Conservation (phyloP, 2,113 vertebrate genomes). For the Aptenodytes forsteri region DNA sequence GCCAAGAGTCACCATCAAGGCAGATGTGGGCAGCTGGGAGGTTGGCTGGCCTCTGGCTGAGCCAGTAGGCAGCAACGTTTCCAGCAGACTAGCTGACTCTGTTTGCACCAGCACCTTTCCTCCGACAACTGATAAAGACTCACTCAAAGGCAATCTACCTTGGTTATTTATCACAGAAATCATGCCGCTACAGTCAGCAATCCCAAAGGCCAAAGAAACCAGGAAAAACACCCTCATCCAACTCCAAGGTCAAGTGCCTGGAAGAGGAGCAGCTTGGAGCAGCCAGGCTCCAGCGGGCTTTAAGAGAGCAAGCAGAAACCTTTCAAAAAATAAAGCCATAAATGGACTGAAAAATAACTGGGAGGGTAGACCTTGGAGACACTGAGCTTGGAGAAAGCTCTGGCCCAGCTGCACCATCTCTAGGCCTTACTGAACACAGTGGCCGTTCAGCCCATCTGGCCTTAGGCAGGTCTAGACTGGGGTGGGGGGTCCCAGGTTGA, state of each 20-base stretch:
- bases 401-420: neutral
- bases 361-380: neutral
- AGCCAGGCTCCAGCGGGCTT: neutral
- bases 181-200: neutral
- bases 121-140: neutral
- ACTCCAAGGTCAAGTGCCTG: conserved; percentile 37
- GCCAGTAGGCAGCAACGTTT: neutral
- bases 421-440: neutral
- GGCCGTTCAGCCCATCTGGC: neutral
- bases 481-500: neutral
- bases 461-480: neutral
- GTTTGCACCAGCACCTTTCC: conserved; percentile 1
- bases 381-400: neutral
- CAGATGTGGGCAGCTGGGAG: neutral
- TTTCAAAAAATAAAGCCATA: neutral
- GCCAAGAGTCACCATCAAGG: neutral
- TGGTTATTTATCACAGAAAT: neutral
- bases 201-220: conserved; percentile 40
- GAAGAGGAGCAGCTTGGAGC: neutral
- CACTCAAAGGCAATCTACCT: neutral
- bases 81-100: conserved; percentile 22
- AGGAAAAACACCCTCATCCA: neutral
- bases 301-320: neutral
- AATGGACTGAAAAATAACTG: neutral
- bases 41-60: neutral